Percentiles rank a stretch among this genome's conserved stretches.
These are phyloP conservation scores for Capreolus pygargus DNA, from an alignment of 2,113 vertebrate species.

Conservation along the genomic window DNA sequence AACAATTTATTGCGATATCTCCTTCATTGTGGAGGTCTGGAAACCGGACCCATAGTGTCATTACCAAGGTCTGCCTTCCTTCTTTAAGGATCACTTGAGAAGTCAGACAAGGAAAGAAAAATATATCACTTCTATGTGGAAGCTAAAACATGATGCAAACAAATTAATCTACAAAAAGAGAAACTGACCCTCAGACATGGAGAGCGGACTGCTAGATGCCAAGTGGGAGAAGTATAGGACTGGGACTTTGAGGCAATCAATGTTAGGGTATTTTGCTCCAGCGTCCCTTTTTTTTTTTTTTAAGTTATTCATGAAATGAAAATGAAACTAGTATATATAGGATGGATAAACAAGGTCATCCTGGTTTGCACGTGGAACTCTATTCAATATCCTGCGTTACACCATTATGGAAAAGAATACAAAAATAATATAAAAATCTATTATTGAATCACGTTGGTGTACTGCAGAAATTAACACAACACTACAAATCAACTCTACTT, in stretches of 20 bases:
- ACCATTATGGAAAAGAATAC: not conserved
- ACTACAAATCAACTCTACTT: too few relatives aligned
- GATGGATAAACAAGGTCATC: not conserved
- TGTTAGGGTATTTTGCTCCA: not conserved
- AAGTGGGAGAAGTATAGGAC: accelerated
- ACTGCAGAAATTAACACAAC: not conserved
- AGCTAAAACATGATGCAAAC: accelerated
- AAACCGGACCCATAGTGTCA: accelerated
- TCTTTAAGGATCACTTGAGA: not conserved
- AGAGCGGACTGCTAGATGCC: not conserved
- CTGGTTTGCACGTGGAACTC: accelerated
- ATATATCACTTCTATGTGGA: not conserved
- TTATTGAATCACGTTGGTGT: not conserved
- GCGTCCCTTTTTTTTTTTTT: not conserved
- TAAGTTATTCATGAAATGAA: not conserved
- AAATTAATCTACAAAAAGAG: not conserved
- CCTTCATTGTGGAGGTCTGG: accelerated
- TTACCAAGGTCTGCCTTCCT: not conserved
- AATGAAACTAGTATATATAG: not conserved
- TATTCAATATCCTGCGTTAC: accelerated
- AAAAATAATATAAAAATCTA: not conserved
- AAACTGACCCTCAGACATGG: accelerated
- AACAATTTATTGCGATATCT: accelerated
- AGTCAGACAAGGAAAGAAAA: not conserved
- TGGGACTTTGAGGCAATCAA: accelerated